Percentiles rank a stretch among this genome's conserved stretches.
Conservation (phyloP, 2,797 vertebrate species). For the Sardinella longiceps region DNA sequence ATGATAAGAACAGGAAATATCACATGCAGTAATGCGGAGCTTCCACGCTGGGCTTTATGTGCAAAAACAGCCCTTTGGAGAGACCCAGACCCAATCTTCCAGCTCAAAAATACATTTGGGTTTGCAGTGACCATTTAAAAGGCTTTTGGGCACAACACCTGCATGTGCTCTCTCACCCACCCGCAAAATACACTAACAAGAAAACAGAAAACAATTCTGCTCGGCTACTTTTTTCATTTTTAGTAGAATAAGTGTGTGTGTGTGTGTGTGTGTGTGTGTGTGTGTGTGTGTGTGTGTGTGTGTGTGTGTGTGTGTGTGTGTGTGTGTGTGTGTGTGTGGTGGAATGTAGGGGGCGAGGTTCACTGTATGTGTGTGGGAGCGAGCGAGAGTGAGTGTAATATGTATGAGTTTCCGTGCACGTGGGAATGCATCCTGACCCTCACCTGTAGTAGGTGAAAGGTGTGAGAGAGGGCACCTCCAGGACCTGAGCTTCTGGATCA, state of each 20-base stretch:
- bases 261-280: not conserved
- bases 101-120: not conserved
- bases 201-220: not conserved
- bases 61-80: not conserved
- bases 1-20: constrained; percentile 20
- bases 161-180: not conserved
- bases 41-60: not conserved
- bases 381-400: constrained; percentile 18
- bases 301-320: not conserved
- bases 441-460: constrained; percentile 96
- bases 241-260: not conserved
- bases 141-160: not conserved
- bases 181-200: not conserved
- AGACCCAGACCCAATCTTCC: not conserved
- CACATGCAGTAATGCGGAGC: not conserved
- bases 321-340: not conserved
- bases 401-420: not conserved
- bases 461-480: constrained; percentile 89
- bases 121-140: not conserved
- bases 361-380: not conserved
- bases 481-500: constrained; percentile 82
- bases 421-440: constrained; percentile 47
- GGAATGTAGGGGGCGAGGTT: no score
- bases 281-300: not conserved
- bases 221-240: no score